Evolutionary conservation across 2,888 invertebrate species (phyloP).

Genomic region (Thymelicus acteon): DNA sequence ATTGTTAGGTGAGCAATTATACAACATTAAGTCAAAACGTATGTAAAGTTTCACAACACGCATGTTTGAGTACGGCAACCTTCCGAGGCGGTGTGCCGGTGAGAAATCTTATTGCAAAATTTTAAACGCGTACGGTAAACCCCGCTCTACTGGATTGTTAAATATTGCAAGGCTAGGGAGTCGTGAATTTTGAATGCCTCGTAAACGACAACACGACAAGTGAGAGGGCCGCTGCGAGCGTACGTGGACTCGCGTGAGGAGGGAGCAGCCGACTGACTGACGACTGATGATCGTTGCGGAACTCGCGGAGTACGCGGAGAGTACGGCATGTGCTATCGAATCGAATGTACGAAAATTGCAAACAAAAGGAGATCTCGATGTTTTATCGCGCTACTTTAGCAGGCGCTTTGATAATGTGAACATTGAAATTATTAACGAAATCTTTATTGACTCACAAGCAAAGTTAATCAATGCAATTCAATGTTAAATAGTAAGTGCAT

Average conservation of each 20-base stretch:
- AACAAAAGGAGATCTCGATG: conserved; percentile 50
- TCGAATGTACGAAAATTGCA: conserved; percentile 57
- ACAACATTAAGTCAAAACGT: conserved; percentile 26
- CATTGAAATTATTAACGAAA: too few relatives aligned
- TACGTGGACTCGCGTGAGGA: conserved; percentile 55
- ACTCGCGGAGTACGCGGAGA: conserved; percentile 33
- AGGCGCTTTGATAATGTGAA: neutral
- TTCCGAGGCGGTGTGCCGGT: conserved; percentile 49
- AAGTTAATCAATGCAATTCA: too few relatives aligned
- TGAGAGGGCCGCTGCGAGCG: conserved; percentile 38
- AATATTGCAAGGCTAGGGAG: conserved; percentile 58
- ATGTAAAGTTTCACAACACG: conserved; percentile 60
- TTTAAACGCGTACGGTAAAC: conserved; percentile 57
- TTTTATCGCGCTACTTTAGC: conserved; percentile 46
- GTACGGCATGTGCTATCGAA: conserved; percentile 44
- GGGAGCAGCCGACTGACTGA: conserved; percentile 57
- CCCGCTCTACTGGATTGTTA: conserved; percentile 53
- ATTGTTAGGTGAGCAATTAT: conserved; percentile 23
- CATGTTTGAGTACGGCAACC: conserved; percentile 58
- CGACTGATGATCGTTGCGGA: conserved; percentile 30
- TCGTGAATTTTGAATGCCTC: conserved; percentile 54
- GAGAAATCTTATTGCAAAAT: conserved; percentile 69
- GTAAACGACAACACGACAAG: conserved; percentile 49
- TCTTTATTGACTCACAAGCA: too few relatives aligned
- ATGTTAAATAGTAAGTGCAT: too few relatives aligned